These are phyloP conservation scores for Lates japonicus DNA, from an alignment of 2,797 vertebrate genomes.

Conservation along the genomic window DNA sequence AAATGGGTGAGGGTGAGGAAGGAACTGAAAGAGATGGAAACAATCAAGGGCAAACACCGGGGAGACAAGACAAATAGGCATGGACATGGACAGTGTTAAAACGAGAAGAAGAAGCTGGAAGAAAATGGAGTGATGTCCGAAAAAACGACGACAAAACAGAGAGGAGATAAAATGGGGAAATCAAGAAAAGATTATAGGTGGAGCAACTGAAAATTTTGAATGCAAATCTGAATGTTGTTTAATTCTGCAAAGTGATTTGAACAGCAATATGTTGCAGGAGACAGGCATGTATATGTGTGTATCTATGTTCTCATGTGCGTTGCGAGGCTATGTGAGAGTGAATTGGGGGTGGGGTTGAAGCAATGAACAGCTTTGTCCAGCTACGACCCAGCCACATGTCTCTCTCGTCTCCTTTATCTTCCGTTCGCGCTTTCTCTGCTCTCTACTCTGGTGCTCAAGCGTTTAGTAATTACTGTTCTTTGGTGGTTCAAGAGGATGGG, in stretches of 20 bases:
- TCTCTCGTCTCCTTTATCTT: slow-evolving; percentile 65
- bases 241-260: slow-evolving; percentile 43
- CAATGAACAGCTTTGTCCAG: slow-evolving; percentile 71
- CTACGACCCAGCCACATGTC: slow-evolving; percentile 61
- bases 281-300: slow-evolving; percentile 27
- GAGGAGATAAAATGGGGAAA: background rate
- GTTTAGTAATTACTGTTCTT: slow-evolving; percentile 70
- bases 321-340: slow-evolving; percentile 8
- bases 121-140: background rate
- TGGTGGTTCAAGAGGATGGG: slow-evolving; percentile 48
- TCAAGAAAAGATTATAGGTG: slow-evolving; percentile 2
- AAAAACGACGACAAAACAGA: background rate
- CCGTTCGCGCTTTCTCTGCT: slow-evolving; percentile 38
- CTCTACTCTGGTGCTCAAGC: slow-evolving; percentile 49
- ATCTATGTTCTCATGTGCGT: slow-evolving; percentile 18
- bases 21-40: slow-evolving; percentile 18
- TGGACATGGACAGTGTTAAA: background rate
- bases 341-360: slow-evolving; percentile 57
- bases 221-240: slow-evolving; percentile 44
- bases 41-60: background rate
- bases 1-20: slow-evolving; percentile 12
- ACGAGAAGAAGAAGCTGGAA: background rate
- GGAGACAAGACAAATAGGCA: background rate
- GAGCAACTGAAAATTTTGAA: slow-evolving; percentile 14
- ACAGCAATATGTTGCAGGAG: slow-evolving; percentile 40